Base-by-base conservation (phyloP, 2,797 vertebrate genomes). In the Potorous gilbertii region DNA sequence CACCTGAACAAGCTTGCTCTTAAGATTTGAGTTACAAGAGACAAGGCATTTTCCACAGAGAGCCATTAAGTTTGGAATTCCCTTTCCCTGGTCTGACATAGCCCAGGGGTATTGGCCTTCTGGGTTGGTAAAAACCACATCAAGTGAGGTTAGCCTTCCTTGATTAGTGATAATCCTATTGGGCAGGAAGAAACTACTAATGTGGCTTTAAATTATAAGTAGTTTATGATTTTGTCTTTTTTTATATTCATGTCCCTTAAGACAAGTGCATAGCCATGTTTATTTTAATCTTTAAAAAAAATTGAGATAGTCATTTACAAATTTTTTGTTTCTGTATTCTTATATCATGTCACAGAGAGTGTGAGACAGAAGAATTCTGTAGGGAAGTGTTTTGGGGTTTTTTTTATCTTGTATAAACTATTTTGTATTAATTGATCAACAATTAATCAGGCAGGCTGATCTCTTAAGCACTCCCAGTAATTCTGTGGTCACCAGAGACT, bases 61-160 rank as follows among this genome's bases (percentile, higher is more conserved):
- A 92, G 97, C 97, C 97, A 96, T 98, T 97, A 98, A 97, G 92
- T 97, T 91, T 97, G 97, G 97, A 97, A 97, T 98, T 97, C 97
- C 96, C 96, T 97, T 97, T 95, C 95, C 96, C 92, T 97, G 90
- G 54, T 95, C 94, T 93, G 95, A 93, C 95, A 96, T 13, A 92
- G 40, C 96, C 96, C 98, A 96, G 4, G 96, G 90, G 98, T 74
- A 95, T 97, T 96, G 56, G 94, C 94, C 96, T 96, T 93, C 95
- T 95, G 96, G 92, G 96, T 95, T 91, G 93, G 93, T 52, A 94
- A 74, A 93, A 96, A 96, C 96, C 96, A 97, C 91, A 96, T 94
- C 96, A 97, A 92, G 96, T 97, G 93, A 90, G 94, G 93, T 94
- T 96, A 95, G 93, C 93, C 94, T 89, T 50, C 92, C 28, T 1